Base-by-base conservation (phyloP, 2,797 vertebrate genomes). In the Lepidocolaptes lacrymiger region DNA sequence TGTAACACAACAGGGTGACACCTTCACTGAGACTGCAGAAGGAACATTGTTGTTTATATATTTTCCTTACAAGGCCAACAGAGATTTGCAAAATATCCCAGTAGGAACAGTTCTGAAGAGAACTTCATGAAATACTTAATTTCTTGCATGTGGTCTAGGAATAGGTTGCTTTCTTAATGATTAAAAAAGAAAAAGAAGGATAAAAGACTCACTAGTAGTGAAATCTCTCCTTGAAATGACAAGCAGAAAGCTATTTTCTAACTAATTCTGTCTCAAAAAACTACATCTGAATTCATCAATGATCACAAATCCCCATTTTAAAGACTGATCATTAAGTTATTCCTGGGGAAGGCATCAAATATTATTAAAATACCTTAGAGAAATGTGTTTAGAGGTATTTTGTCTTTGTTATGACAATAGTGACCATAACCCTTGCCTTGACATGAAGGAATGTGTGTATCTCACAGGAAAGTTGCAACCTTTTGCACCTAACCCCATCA, bases 391-490 rank as follows among this genome's bases (percentile, higher is more conserved):
- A 68, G 43, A 61, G 66, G 26, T 34, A 69, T 63, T 91, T 84
- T 91, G 71, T 61, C 58, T 89, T 89, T 89, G 78, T 80, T 95
- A 85, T 76, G 69, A 81, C 58, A 94, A 81, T 88, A 84, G 75
- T 55, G 58, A 63, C 79, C n/a, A 67, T 8, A 91, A 78, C 39
- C 69, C 27, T 93, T 75, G 92, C 55, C 72, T 92, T 84, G 69
- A 72, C 59, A 51, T 18, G 36, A 80, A 92, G 59, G 85, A 95
- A 95, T 78, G 89, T 43, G 79, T 85, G 1, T 84, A 46, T 96
- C 74, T 81, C 94, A 93, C 56, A 94, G 80, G 89, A 96, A 95
- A 95, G 73, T 30, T 86, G 69, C 74, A 97, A 94, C 91, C 94
- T 95, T 92, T 92, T 93, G 85, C 92, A 93, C 67, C 82, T 94